Evolutionary conservation across 2,888 invertebrate species (phyloP).

Genomic region (Sisyra terminalis): DNA sequence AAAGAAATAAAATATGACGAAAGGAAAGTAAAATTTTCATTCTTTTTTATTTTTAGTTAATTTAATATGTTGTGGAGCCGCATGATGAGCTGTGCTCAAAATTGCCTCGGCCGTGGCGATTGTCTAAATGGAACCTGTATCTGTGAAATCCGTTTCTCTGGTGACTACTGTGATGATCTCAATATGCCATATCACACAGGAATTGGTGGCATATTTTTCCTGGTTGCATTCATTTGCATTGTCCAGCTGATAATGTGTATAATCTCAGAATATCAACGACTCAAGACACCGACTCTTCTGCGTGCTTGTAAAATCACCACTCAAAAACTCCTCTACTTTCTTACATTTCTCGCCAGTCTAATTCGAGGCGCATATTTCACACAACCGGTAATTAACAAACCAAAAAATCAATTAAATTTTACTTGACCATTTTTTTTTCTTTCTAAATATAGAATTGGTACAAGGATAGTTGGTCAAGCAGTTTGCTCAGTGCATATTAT

Average conservation of each 20-base stretch:
- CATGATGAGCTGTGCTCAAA: conserved; percentile 40
- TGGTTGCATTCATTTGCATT: conserved; percentile 69
- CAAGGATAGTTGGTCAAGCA: conserved; percentile 72
- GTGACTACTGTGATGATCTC: conserved; percentile 65
- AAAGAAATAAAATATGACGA: too few species aligned
- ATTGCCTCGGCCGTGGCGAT: conserved; percentile 81
- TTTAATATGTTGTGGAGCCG: conserved; percentile 4
- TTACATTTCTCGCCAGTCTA: conserved; percentile 71
- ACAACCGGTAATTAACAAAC: conserved; percentile 70
- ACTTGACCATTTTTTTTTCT: conserved; percentile 12
- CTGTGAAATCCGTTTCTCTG: conserved; percentile 78
- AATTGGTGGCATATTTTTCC: conserved; percentile 60
- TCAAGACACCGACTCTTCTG: conserved; percentile 67
- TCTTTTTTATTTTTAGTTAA: neutral
- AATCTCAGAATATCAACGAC: conserved; percentile 61
- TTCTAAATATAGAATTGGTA: conserved; percentile 57
- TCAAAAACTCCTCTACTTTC: conserved; percentile 76
- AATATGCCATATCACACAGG: conserved; percentile 66
- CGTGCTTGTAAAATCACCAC: conserved; percentile 76
- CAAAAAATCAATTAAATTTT: too few species aligned
- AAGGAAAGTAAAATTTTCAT: neutral
- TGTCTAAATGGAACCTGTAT: conserved; percentile 83
- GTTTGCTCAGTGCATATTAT: conserved; percentile 78
- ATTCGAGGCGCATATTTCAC: conserved; percentile 81
- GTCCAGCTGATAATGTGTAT: conserved; percentile 74